Evolutionary conservation across 1,140 invertebrate species (phyloP), one percentile per base, ranked within the genome.

Genomic region (Matsumurasca onukii): DNA sequence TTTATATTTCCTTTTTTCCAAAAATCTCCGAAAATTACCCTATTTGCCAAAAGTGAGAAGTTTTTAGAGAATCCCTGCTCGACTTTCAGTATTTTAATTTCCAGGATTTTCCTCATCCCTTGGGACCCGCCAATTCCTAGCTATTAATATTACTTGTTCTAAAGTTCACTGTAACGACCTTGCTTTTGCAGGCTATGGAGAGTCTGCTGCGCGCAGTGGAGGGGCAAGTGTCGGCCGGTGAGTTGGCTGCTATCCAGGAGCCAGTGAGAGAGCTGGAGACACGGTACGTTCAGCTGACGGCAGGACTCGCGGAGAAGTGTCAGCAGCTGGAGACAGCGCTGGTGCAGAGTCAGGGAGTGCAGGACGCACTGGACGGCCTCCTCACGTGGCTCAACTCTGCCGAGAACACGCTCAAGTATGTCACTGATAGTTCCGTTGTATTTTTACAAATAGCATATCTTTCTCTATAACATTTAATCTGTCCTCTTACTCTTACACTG

Each of bases 261-360:
- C 91, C 93, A 0, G 90, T 94, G 0, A 78, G 86, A 13, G 89
- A 90, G 65, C 76, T 98, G 2, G 86, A 89, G 69, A 86, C 90
- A 31, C 90, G 92, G 67, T 93, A 96, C 77, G 84, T 83, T 62
- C 88, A 93, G 70, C 76, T 96, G 13, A 82, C 85, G 59, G 86
- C 86, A 69, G 86, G 87, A 0, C 79, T 95, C 15, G 85, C 86
- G 13, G 87, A 91, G 3, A 88, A 91, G n/a, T 95, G 93, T 75
- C 87, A 91, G 71, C 86, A 90, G 49, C 80, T 98, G 52, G 94
- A 98, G 73, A 91, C 91, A 0, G 94, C 94, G 0, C 81, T 98
- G 31, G 88, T 96, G 3, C 93, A 97, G 78, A 94, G 93, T 64
- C 95, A 98, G 80, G 94, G 93, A n/a, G 89, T 98, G 13, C 92